These are phyloP conservation scores for Amiota mariae DNA, from an alignment of 2,888 invertebrate genomes.

Conservation along the genomic window DNA sequence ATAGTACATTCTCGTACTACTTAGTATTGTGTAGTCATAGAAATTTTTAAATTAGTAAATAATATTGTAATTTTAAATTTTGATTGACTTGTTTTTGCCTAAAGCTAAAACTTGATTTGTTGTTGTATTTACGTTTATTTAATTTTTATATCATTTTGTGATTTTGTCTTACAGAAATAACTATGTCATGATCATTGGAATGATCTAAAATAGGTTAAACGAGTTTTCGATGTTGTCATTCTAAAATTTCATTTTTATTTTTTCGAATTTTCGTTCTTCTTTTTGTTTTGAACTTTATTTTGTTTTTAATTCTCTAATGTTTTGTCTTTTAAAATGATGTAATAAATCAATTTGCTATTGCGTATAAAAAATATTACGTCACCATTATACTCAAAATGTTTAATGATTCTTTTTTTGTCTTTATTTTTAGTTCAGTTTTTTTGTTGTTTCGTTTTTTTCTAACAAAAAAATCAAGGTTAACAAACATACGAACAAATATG, in stretches of 20 bases:
- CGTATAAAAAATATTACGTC: background rate
- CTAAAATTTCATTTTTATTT: background rate
- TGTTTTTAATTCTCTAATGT: background rate
- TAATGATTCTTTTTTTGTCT: too few species aligned
- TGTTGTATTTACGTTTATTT: background rate
- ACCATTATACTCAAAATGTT: background rate
- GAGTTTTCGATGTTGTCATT: constrained; percentile 8
- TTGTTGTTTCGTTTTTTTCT: too few species aligned
- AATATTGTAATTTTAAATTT: too few species aligned
- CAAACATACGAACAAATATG: too few species aligned
- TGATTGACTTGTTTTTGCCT: background rate
- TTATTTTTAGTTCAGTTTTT: too few species aligned
- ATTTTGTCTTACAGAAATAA: constrained; percentile 18
- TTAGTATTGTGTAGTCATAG: too few species aligned
- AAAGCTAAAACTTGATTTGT: constrained; percentile 8
- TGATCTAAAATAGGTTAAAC: constrained; percentile 58
- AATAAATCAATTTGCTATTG: background rate
- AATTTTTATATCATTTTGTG: background rate
- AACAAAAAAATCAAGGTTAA: too few species aligned
- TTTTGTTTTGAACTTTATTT: too few species aligned
- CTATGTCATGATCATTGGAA: constrained; percentile 56
- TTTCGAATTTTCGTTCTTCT: background rate
- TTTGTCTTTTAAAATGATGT: background rate
- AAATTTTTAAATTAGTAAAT: too few species aligned
- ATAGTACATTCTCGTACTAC: too few species aligned